phyloP scores from a whole-genome alignment of 2,888 invertebrate genomes.

The Apamea anceps region DNA sequence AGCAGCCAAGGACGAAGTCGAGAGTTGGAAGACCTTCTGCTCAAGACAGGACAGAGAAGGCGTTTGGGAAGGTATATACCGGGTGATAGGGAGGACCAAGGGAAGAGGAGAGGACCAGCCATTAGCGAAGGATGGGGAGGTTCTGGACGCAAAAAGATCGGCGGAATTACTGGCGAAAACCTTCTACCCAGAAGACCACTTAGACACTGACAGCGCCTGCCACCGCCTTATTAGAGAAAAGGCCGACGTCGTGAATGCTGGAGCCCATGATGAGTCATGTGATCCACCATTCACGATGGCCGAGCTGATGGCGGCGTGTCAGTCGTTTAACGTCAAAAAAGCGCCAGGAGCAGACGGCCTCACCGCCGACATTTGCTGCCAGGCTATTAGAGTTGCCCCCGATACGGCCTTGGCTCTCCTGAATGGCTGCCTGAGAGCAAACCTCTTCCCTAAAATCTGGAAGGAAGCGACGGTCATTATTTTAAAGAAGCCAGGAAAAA shows the following conservation, averaged over 20 bases:
- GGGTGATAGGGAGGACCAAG: slow-evolving; percentile 5
- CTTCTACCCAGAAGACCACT: slow-evolving; percentile 9
- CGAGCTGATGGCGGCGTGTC: background rate
- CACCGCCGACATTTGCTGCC: background rate
- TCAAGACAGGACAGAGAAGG: slow-evolving; percentile 51
- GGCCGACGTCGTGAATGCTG: slow-evolving; percentile 2
- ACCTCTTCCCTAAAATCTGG: slow-evolving; percentile 29
- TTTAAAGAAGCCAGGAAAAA: slow-evolving; percentile 22
- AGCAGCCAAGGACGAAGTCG: background rate
- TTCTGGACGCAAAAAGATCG: slow-evolving; percentile 27
- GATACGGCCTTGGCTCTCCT: background rate
- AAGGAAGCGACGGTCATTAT: slow-evolving; percentile 4
- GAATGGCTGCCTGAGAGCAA: slow-evolving; percentile 1
- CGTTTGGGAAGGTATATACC: background rate
- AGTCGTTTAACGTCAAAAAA: slow-evolving; percentile 33
- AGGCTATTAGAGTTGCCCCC: background rate
- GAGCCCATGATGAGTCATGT: background rate
- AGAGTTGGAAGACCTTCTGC: slow-evolving; percentile 46
- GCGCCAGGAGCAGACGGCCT: slow-evolving; percentile 25
- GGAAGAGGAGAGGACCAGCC: slow-evolving; percentile 6
- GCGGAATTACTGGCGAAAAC: slow-evolving; percentile 29
- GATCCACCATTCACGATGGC: slow-evolving; percentile 49
- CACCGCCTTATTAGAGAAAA: background rate
- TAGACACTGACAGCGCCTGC: background rate
- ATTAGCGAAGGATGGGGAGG: background rate